Evolutionary conservation across 2,113 vertebrate genomes (phyloP).

Genomic region (Leiothrix lutea): DNA sequence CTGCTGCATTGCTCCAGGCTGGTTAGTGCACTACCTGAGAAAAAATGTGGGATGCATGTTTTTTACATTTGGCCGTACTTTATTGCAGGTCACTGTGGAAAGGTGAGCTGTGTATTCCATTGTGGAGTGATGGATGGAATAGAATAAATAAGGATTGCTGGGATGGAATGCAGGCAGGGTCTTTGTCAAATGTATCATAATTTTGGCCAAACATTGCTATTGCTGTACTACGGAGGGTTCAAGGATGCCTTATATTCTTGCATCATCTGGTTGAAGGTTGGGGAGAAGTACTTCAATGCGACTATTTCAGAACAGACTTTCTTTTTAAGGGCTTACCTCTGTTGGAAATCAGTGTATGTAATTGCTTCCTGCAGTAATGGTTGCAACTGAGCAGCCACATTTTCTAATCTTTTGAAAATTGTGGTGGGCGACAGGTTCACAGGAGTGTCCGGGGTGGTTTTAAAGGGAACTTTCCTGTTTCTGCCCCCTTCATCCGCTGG

Average conservation of each 20-base stretch:
- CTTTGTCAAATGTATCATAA: background rate
- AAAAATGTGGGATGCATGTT: rapidly evolving
- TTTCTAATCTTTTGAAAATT: background rate
- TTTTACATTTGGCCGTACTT: background rate
- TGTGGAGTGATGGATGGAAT: background rate
- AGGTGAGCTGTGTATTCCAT: background rate
- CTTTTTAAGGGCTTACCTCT: background rate
- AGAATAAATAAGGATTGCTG: background rate
- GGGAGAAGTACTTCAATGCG: background rate
- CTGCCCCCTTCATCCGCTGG: rapidly evolving
- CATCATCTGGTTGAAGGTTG: background rate
- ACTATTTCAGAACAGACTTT: background rate
- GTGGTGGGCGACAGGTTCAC: background rate
- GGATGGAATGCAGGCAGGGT: background rate
- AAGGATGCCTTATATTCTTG: background rate
- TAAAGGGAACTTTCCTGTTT: background rate
- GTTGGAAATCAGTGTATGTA: background rate
- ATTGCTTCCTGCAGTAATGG: background rate
- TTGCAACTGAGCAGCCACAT: background rate
- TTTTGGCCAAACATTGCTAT: background rate
- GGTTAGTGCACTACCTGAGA: background rate
- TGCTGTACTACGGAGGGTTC: background rate
- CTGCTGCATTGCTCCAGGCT: background rate
- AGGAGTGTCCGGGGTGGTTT: rapidly evolving
- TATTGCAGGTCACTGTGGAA: background rate